Evolutionary conservation across 2,113 vertebrate genomes (phyloP).

Genomic region (Solea solea): DNA sequence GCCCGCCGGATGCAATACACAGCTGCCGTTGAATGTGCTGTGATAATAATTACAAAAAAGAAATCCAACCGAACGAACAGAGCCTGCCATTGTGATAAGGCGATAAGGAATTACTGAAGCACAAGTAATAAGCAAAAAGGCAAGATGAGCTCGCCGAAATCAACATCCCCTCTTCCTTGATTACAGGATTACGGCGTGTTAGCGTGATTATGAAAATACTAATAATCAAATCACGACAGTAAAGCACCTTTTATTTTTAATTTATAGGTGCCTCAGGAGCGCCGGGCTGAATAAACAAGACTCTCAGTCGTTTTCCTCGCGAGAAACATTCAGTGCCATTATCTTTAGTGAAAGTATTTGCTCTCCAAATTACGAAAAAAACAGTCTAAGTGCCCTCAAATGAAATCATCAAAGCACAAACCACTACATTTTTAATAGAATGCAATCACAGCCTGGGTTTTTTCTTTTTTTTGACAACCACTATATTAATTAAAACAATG

Average conservation of each 20-base stretch:
- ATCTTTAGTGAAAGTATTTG: slow-evolving; percentile 47
- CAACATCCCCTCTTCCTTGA: slow-evolving; percentile 29
- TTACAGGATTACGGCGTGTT: slow-evolving; percentile 31
- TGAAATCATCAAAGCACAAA: slow-evolving; percentile 25
- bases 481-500: slow-evolving; percentile 36
- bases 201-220: slow-evolving; percentile 28
- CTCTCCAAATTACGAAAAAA: slow-evolving; percentile 16
- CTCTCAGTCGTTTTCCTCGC: neutral
- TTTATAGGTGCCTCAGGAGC: slow-evolving; percentile 41
- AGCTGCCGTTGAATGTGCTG: slow-evolving; percentile 1
- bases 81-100: slow-evolving; percentile 16
- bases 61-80: slow-evolving; percentile 10
- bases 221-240: slow-evolving; percentile 30
- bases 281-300: slow-evolving; percentile 40
- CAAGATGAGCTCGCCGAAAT: slow-evolving; percentile 13
- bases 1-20: neutral
- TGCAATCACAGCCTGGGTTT: slow-evolving; percentile 21
- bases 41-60: slow-evolving; percentile 30
- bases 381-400: slow-evolving; percentile 22
- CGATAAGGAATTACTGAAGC: slow-evolving; percentile 37
- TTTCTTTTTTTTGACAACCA: neutral
- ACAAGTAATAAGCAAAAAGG: slow-evolving; percentile 23
- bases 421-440: slow-evolving; percentile 5
- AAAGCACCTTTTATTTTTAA: slow-evolving; percentile 36
- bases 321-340: slow-evolving; percentile 33